Conservation (phyloP, 2,113 vertebrate species). For the Dolichallabes microphthalmus region DNA sequence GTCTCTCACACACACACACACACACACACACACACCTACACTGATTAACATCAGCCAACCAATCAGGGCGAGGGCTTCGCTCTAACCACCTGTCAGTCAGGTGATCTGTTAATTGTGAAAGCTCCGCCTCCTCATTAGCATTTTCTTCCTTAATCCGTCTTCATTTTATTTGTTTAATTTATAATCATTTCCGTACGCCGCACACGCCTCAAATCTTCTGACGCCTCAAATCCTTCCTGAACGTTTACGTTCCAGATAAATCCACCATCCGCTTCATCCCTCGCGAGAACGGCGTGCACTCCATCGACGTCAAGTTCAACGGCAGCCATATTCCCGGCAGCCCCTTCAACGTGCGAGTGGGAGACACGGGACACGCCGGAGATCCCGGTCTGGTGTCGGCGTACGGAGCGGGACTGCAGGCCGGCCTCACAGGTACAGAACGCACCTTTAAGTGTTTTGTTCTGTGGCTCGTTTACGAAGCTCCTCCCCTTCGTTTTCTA, state of each 20-base stretch:
- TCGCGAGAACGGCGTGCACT: conserved; percentile 90
- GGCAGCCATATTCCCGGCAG: conserved; percentile 93
- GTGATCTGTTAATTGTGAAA: not conserved
- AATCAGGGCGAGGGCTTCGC: not conserved
- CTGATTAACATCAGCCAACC: not conserved
- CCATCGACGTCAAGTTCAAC: conserved; percentile 93
- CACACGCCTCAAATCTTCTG: not conserved
- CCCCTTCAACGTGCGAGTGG: conserved; percentile 92
- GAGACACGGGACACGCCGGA: conserved; percentile 86
- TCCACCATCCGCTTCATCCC: conserved; percentile 91
- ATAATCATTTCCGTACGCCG: not conserved
- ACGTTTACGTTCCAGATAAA: conserved; percentile 75
- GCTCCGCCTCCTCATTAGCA: not conserved
- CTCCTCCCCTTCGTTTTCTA: not conserved
- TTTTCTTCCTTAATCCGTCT: not conserved
- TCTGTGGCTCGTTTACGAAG: not conserved
- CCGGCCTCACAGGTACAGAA: conserved; percentile 85
- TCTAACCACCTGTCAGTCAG: not conserved
- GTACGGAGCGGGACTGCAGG: conserved; percentile 85
- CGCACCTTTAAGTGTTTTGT: not conserved
- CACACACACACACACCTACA: not conserved
- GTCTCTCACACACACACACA: conserved; percentile 31
- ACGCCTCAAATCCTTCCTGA: not conserved
- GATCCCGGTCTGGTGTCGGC: conserved; percentile 92
- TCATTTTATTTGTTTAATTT: not conserved